Conservation (phyloP, 2,113 vertebrate genomes). For the Planiliza haematocheilus region DNA sequence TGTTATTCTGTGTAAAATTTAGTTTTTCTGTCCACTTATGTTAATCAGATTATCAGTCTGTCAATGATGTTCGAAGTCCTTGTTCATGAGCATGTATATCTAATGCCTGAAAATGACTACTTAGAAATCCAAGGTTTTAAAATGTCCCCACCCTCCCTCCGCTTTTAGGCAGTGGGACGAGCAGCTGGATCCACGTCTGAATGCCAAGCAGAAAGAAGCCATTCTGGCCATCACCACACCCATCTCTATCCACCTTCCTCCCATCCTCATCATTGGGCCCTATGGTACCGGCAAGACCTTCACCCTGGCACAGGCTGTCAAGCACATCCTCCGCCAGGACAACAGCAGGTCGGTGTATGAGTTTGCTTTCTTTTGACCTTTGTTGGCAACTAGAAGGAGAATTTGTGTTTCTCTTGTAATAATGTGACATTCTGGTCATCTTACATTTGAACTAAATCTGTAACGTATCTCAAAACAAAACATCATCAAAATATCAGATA, state of each 20-base stretch:
- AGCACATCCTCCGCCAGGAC: conserved; percentile 97
- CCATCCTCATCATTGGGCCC: conserved; percentile 97
- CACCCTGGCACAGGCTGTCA: conserved; percentile 98
- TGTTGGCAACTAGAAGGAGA: not conserved
- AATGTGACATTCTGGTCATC: not conserved
- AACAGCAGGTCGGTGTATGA: conserved; percentile 87
- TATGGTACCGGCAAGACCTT: conserved; percentile 99
- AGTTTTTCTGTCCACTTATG: no score
- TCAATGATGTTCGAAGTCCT: no score
- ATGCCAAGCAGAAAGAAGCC: conserved; percentile 98
- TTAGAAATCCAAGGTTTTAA: not conserved
- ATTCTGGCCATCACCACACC: conserved; percentile 98
- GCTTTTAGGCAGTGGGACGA: conserved; percentile 96
- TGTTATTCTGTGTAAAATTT: no score
- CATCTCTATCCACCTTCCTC: conserved; percentile 90
- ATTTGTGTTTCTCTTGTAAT: not conserved
- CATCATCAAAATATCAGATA: not conserved
- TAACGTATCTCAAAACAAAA: not conserved
- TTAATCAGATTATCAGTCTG: no score
- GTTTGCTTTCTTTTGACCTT: not conserved
- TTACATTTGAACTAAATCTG: not conserved
- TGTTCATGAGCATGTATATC: no score
- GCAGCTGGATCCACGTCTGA: conserved; percentile 97
- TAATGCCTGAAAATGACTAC: not conserved
- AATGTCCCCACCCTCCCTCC: not conserved